Percentiles rank a stretch among this genome's conserved stretches.
phyloP scores from a whole-genome alignment of 2,888 invertebrate species.

The Ellobium chinense region DNA sequence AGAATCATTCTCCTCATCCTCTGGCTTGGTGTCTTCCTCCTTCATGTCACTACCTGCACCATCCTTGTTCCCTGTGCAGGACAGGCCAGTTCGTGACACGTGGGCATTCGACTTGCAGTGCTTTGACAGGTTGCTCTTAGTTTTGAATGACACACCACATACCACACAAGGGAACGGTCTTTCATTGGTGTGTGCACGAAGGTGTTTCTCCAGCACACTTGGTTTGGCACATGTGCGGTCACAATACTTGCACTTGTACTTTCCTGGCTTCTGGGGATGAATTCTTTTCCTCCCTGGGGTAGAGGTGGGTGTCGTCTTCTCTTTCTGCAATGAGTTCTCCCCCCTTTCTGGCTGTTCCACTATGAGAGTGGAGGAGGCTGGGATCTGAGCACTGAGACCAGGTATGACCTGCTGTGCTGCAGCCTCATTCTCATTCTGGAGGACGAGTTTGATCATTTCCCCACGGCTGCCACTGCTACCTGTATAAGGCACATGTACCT shows the following conservation, averaged over 20 bases:
- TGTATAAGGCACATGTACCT: constrained; percentile 18
- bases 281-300: constrained; percentile 61
- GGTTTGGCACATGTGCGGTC: constrained; percentile 99
- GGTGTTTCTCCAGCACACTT: constrained; percentile 98
- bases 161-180: constrained; percentile 97
- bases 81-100: constrained; percentile 79
- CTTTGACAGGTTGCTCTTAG: constrained; percentile 96
- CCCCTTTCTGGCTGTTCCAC: neutral
- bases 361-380: neutral
- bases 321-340: neutral
- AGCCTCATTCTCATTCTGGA: constrained; percentile 13
- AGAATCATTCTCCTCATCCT: constrained; percentile 78
- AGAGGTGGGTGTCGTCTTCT: constrained; percentile 25
- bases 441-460: constrained; percentile 31
- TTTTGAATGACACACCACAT: constrained; percentile 98
- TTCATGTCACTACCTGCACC: constrained; percentile 75
- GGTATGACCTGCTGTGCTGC: neutral
- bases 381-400: neutral
- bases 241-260: constrained; percentile 96
- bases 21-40: constrained; percentile 72
- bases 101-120: constrained; percentile 97
- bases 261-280: constrained; percentile 71
- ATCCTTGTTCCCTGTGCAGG: constrained; percentile 81
- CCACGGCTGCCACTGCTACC: constrained; percentile 12
- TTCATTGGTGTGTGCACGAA: constrained; percentile 95